Percentiles rank a stretch among this genome's conserved stretches.
These are phyloP conservation scores for Pseudorasbora parva DNA, from an alignment of 2,113 vertebrate species.

Conservation along the genomic window DNA sequence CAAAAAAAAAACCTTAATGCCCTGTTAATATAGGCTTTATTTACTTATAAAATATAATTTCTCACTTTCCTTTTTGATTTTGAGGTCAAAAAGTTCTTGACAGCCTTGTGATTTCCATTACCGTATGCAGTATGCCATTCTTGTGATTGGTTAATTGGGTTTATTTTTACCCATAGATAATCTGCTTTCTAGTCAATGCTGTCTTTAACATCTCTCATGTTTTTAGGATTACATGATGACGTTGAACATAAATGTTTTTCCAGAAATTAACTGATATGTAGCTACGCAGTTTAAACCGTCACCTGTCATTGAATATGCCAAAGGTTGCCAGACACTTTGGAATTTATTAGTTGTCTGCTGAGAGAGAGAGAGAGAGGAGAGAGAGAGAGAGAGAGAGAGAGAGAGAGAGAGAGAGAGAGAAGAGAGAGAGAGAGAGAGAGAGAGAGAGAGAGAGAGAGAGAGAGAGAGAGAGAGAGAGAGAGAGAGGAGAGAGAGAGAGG, in stretches of 20 bases:
- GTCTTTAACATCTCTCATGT: background rate
- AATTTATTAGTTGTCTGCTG: constrained; percentile 31
- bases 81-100: background rate
- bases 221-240: constrained; percentile 15
- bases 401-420: too few relatives aligned
- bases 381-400: background rate
- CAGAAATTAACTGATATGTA: background rate
- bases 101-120: background rate
- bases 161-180: background rate
- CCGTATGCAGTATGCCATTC: background rate
- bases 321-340: constrained; percentile 31
- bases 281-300: constrained; percentile 8
- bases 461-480: background rate
- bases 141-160: constrained; percentile 4
- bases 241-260: constrained; percentile 13
- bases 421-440: background rate
- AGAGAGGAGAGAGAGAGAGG: background rate
- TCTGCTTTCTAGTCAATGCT: constrained; percentile 4
- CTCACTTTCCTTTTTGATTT: background rate
- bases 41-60: background rate
- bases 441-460: too few relatives aligned
- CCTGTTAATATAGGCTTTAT: background rate
- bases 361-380: background rate
- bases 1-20: background rate
- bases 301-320: constrained; percentile 29